These are phyloP conservation scores for Pandemis heparana DNA, from an alignment of 2,888 invertebrate species.

Conservation along the genomic window DNA sequence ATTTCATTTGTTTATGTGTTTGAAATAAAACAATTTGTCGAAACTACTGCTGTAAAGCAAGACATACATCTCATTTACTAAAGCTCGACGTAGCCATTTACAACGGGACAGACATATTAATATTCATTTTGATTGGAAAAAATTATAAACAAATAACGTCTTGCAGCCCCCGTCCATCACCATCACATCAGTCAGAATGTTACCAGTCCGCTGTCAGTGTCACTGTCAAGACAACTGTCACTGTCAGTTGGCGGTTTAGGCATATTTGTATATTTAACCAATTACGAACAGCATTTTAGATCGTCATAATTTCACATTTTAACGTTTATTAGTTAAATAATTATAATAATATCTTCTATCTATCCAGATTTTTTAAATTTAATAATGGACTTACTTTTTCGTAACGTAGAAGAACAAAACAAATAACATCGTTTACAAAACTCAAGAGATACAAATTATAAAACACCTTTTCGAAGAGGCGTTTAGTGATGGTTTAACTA, in stretches of 20 bases:
- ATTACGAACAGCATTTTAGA: background rate
- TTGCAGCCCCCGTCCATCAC: background rate
- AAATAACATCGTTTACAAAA: too few species aligned
- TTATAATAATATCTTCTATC: too few species aligned
- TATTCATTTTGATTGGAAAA: background rate
- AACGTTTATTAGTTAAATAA: too few species aligned
- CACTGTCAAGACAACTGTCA: background rate
- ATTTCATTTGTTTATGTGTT: constrained; percentile 50
- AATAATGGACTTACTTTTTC: too few species aligned
- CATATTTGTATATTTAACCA: background rate
- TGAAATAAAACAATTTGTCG: constrained; percentile 6
- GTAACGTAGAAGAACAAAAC: too few species aligned
- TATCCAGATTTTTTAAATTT: too few species aligned
- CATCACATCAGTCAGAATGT: background rate
- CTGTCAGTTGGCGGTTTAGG: background rate
- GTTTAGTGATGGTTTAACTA: too few species aligned
- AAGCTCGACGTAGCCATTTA: background rate
- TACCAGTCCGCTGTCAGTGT: background rate
- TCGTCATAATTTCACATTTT: too few species aligned
- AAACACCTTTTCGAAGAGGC: too few species aligned
- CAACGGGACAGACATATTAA: background rate
- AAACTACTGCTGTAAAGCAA: background rate
- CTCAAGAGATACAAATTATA: too few species aligned
- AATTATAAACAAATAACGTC: constrained; percentile 6
- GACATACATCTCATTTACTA: background rate